Evolutionary conservation across 2,888 invertebrate genomes (phyloP), one percentile per base, ranked within the genome.

Genomic region (Thysanoteuthis rhombus): DNA sequence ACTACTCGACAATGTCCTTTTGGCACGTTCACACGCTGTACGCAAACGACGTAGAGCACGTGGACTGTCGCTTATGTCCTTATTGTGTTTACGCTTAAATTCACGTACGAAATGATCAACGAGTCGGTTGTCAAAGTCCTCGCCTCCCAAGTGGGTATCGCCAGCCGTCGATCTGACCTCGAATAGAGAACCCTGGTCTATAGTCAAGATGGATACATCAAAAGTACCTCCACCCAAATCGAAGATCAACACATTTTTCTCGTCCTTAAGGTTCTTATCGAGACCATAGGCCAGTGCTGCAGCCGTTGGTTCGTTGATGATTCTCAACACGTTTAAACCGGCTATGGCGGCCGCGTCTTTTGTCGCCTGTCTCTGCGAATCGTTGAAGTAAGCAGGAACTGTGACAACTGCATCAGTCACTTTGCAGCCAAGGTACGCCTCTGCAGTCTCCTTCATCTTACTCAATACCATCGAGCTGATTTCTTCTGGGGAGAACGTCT

Each of bases 381-480:
- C 97, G 94, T 97, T 97, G 95, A 97, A 97, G 94, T 97, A 97
- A 0, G 97, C 97, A 1, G 97, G 97, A 12, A 97, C 97, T 6
- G 97, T 97, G 36, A 97, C 95, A 5, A 97, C 97, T 25, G 97
- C 97, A 93, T 97, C 96, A 12, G 95, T 96, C 0, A 97, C 96
- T 58, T 95, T 96, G 91, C 98, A 98, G 93, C 99, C 99, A 93
- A 97, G 96, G 95, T 96, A 97, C 10, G 97, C 97, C 94, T 97
- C 97, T 25, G 97, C 97, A 12, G 96, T 97, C 93, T 97, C 97
- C 98, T 98, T 98, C 99, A 99, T 99, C 97, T 99, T 99, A 39
- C 98, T 98, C 95, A 99, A 97, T 93, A 99, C 98, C 99, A 99
- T 99, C 90, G 98, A 98, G 96, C 98, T 98, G 95, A 99, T 98